A percentile compares a stretch with the other conserved stretches of the same genome.
These are phyloP conservation scores for Oreochromis aureus DNA, from an alignment of 2,113 vertebrate species.

Conservation along the genomic window DNA sequence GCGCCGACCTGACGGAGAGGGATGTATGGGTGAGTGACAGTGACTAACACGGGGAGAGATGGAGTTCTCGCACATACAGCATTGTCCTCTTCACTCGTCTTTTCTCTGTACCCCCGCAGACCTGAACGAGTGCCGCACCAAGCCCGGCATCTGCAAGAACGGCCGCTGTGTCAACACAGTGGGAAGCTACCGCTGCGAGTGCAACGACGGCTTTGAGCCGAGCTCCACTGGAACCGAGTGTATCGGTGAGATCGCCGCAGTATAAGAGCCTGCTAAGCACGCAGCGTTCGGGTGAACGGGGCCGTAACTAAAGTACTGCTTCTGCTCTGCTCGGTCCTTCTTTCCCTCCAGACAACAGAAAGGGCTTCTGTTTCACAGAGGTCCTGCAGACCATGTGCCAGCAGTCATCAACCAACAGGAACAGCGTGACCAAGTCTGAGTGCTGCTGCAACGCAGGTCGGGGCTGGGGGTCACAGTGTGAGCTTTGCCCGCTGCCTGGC, in stretches of 20 bases:
- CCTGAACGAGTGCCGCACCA: slow-evolving; percentile 85
- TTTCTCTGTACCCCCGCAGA: slow-evolving; percentile 63
- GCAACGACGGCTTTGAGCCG: slow-evolving; percentile 84
- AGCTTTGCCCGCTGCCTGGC: slow-evolving; percentile 87
- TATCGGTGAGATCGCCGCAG: slow-evolving; percentile 73
- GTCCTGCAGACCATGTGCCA: slow-evolving; percentile 89
- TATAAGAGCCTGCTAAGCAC: neutral
- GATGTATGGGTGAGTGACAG: slow-evolving; percentile 83
- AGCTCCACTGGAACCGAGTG: slow-evolving; percentile 84
- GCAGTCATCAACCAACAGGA: slow-evolving; percentile 81
- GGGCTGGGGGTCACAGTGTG: slow-evolving; percentile 88
- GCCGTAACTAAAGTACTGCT: neutral
- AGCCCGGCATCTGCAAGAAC: slow-evolving; percentile 85
- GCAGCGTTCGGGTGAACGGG: neutral
- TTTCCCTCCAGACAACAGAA: slow-evolving; percentile 78
- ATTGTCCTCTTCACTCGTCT: neutral
- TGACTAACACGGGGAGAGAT: neutral
- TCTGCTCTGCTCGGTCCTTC: neutral
- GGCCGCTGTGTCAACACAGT: slow-evolving; percentile 85
- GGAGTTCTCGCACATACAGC: neutral
- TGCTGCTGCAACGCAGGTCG: slow-evolving; percentile 89
- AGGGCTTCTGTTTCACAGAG: slow-evolving; percentile 87
- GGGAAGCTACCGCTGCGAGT: slow-evolving; percentile 89
- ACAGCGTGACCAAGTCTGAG: slow-evolving; percentile 84
- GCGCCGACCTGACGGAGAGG: slow-evolving; percentile 79